Conservation (phyloP, 2,113 vertebrate genomes). For the Microtus ochrogaster region DNA sequence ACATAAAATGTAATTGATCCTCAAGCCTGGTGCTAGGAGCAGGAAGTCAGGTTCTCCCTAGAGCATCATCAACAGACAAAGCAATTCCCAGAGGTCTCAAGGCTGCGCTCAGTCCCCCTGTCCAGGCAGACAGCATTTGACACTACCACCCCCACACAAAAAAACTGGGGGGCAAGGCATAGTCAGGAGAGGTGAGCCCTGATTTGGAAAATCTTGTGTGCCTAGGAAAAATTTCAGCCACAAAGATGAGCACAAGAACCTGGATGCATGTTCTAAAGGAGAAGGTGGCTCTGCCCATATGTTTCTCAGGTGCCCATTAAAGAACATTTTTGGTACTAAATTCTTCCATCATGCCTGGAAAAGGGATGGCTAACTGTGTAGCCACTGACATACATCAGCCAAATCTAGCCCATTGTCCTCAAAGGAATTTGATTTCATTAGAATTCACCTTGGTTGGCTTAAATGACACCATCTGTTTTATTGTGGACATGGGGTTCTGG, state of each 20-base stretch:
- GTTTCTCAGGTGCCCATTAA: background rate
- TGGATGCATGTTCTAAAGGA: background rate
- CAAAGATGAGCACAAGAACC: background rate
- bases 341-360: conserved; percentile 15
- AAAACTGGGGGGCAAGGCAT: background rate
- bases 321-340: background rate
- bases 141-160: background rate
- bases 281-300: background rate
- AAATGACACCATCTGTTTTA: conserved; percentile 59
- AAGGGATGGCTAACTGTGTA: conserved; percentile 24
- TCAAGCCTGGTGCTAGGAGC: background rate
- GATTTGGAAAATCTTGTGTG: background rate
- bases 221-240: background rate
- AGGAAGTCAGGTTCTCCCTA: background rate
- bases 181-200: background rate
- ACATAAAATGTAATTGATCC: background rate
- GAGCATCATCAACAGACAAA: background rate
- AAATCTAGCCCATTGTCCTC: conserved; percentile 64
- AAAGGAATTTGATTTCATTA: conserved; percentile 71
- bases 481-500: conserved; percentile 49
- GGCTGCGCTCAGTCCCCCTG: background rate
- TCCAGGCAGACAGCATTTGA: background rate
- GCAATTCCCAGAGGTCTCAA: background rate
- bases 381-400: conserved; percentile 47
- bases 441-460: conserved; percentile 66